These are phyloP conservation scores for Caretta caretta DNA, from an alignment of 2,113 vertebrate species.

Conservation along the genomic window DNA sequence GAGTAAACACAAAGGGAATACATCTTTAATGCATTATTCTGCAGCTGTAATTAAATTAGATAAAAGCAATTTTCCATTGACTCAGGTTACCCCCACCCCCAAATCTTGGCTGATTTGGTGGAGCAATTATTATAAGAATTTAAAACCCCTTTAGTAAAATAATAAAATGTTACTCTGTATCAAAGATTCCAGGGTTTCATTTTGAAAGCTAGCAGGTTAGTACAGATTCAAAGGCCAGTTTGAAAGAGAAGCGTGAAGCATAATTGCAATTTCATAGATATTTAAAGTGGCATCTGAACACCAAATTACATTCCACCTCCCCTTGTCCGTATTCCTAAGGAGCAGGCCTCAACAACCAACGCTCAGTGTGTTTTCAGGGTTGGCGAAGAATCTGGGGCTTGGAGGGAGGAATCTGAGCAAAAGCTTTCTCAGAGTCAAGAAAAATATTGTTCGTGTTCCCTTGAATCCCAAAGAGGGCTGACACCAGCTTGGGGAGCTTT, in stretches of 20 bases:
- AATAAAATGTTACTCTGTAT: background rate
- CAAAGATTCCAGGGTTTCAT: background rate
- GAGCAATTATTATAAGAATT: slow-evolving; percentile 12
- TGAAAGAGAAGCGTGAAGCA: background rate
- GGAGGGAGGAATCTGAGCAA: background rate
- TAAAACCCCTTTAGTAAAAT: slow-evolving; percentile 41
- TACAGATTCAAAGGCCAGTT: background rate
- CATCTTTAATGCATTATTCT: slow-evolving; percentile 11
- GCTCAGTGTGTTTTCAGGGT: background rate
- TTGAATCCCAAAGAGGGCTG: background rate
- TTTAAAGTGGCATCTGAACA: background rate
- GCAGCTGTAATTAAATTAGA: slow-evolving; percentile 61
- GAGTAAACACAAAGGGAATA: slow-evolving; percentile 24
- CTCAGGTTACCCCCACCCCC: slow-evolving; percentile 14
- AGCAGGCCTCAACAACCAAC: fast-evolving
- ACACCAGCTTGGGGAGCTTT: background rate
- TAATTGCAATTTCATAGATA: background rate
- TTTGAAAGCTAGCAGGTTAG: background rate
- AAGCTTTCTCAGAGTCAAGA: background rate
- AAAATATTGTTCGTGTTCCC: background rate
- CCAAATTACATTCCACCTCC: background rate
- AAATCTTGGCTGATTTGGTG: background rate
- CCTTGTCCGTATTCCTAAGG: background rate
- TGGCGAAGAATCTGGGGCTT: background rate
- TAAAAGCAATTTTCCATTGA: slow-evolving; percentile 45